Percentiles rank a stretch among this genome's conserved stretches.
Conservation (phyloP, 2,888 invertebrate species). For the Leptopilina drosophilae region DNA sequence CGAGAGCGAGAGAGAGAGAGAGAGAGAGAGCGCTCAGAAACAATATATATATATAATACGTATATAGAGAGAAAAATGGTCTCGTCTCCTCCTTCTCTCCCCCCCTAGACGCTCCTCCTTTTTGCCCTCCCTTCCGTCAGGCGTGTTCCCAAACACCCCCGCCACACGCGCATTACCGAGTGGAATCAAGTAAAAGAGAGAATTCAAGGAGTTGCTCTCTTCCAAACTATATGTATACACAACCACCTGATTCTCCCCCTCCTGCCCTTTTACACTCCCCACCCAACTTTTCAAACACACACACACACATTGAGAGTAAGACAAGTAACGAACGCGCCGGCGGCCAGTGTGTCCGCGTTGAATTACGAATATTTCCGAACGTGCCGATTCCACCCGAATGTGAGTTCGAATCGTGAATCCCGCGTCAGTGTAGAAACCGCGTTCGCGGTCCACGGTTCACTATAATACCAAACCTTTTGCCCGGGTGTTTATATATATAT, state of each 20-base stretch:
- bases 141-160: no score
- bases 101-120: background rate
- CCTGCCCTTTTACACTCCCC: constrained; percentile 39
- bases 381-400: constrained; percentile 72
- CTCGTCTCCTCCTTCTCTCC: background rate
- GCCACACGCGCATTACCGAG: no score
- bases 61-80: background rate
- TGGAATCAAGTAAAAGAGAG: no score
- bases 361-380: constrained; percentile 63
- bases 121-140: background rate
- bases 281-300: background rate
- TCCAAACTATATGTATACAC: no score
- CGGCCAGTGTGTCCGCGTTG: constrained; percentile 58
- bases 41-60: background rate
- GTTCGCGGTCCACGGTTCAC: constrained; percentile 77
- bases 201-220: no score
- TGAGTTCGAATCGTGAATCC: constrained; percentile 75
- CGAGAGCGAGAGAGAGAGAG: no score
- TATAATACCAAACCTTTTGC: constrained; percentile 55
- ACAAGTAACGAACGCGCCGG: constrained; percentile 57
- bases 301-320: constrained; percentile 51
- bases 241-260: background rate
- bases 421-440: constrained; percentile 77
- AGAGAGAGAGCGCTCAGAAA: no score
- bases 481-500: constrained; percentile 57